Conservation (phyloP, 2,888 invertebrate species). For the Nysson spinosus region DNA sequence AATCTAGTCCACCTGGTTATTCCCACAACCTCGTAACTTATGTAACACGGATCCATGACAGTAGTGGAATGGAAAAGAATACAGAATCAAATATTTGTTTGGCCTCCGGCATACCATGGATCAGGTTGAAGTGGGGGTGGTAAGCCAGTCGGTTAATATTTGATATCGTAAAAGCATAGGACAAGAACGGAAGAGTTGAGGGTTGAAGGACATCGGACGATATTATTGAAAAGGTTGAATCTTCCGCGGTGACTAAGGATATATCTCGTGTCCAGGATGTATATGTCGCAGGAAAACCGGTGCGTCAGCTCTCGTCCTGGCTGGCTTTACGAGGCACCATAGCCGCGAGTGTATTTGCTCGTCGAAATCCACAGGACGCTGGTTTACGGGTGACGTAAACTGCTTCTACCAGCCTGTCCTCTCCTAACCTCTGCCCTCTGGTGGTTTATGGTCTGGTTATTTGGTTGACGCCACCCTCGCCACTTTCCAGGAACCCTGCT, state of each 20-base stretch:
- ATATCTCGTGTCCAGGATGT: slow-evolving; percentile 11
- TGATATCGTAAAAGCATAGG: too few species aligned
- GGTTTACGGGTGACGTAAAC: slow-evolving; percentile 67
- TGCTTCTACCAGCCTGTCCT: slow-evolving; percentile 42
- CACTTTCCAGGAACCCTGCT: slow-evolving; percentile 55
- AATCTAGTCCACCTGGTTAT: too few species aligned
- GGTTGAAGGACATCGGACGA: not conserved
- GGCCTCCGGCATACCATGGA: too few species aligned
- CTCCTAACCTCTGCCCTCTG: slow-evolving; percentile 29
- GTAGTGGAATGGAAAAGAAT: too few species aligned
- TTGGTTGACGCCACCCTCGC: slow-evolving; percentile 54
- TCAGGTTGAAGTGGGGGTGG: too few species aligned
- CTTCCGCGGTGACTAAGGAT: not conserved
- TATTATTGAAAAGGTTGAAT: slow-evolving; percentile 4
- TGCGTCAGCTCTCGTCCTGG: slow-evolving; percentile 53
- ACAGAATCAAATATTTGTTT: too few species aligned
- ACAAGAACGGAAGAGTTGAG: not conserved
- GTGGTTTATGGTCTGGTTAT: slow-evolving; percentile 64
- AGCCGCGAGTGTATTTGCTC: slow-evolving; percentile 67
- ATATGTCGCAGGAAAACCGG: slow-evolving; percentile 48
- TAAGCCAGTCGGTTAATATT: too few species aligned
- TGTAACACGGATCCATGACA: too few species aligned
- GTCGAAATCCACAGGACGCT: slow-evolving; percentile 63
- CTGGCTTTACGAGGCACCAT: slow-evolving; percentile 63
- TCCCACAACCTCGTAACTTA: too few species aligned